Evolutionary conservation across 2,888 invertebrate genomes (phyloP).

Genomic region (Isotomurus palustris): DNA sequence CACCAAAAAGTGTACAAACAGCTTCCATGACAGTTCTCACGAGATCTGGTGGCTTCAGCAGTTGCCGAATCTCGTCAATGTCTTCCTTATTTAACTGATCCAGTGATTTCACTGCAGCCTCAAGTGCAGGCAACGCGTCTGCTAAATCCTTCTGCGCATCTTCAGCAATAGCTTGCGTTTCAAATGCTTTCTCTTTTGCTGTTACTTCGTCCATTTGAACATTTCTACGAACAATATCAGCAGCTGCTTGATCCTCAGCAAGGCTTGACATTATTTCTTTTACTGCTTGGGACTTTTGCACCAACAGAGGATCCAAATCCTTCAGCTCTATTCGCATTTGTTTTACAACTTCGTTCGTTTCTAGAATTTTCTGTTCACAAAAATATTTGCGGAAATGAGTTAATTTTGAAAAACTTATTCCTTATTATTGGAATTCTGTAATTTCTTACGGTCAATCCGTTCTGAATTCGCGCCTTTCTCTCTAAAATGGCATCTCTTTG

Average conservation of each 20-base stretch:
- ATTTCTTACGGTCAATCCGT: constrained; percentile 64
- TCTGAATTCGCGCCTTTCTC: constrained; percentile 64
- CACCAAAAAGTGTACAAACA: constrained; percentile 65
- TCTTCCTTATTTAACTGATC: constrained; percentile 83
- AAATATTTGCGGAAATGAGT: not conserved
- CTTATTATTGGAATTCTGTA: constrained; percentile 47
- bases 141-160: constrained; percentile 78
- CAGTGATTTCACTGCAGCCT: constrained; percentile 76
- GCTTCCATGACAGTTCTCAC: constrained; percentile 90
- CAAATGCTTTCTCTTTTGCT: constrained; percentile 79
- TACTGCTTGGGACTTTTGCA: constrained; percentile 70
- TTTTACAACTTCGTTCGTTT: constrained; percentile 74
- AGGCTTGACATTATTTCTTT: constrained; percentile 68
- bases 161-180: constrained; percentile 77
- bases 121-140: constrained; percentile 78
- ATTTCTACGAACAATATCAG: constrained; percentile 71
- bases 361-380: constrained; percentile 50
- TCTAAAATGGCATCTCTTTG: constrained; percentile 65
- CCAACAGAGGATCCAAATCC: constrained; percentile 73
- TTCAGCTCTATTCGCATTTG: constrained; percentile 80
- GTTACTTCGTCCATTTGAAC: constrained; percentile 78
- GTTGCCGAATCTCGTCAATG: constrained; percentile 82
- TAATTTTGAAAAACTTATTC: too few species aligned
- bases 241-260: constrained; percentile 72
- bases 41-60: constrained; percentile 78